phyloP scores from a whole-genome alignment of 1,140 invertebrate genomes.

The Chironomus tepperi region DNA sequence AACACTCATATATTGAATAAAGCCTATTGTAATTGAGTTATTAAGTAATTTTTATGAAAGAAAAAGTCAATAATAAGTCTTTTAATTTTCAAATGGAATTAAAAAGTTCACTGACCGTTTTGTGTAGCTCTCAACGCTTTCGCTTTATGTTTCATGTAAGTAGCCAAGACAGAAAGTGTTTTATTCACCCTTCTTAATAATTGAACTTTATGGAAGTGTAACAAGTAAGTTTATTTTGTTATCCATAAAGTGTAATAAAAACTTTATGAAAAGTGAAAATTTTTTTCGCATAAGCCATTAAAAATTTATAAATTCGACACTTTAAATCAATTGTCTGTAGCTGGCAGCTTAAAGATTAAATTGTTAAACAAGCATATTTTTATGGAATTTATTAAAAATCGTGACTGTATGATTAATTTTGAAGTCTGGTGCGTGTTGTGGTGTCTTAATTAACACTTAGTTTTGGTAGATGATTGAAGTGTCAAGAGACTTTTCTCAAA shows the following conservation, averaged over 20 bases:
- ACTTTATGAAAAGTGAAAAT: neutral
- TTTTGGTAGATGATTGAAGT: too few species aligned
- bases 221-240: neutral
- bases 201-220: conserved; percentile 1
- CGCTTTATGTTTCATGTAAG: neutral
- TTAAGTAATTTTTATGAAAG: neutral
- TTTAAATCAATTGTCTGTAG: neutral
- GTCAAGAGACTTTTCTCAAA: too few species aligned
- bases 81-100: neutral
- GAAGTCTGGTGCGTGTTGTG: too few species aligned
- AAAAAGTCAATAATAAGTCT: neutral
- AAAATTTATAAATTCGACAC: conserved; percentile 9
- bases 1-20: neutral
- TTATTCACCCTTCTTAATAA: neutral
- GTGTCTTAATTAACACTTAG: too few species aligned
- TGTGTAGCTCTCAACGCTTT: neutral
- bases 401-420: too few species aligned
- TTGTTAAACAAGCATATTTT: too few species aligned
- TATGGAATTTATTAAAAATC: too few species aligned
- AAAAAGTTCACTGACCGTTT: neutral
- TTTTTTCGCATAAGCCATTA: neutral
- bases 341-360: too few species aligned
- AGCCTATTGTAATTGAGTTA: neutral
- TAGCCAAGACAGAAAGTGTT: neutral
- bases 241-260: neutral